Conservation (phyloP, 1,140 invertebrate genomes). For the Epicauta chinensis region DNA sequence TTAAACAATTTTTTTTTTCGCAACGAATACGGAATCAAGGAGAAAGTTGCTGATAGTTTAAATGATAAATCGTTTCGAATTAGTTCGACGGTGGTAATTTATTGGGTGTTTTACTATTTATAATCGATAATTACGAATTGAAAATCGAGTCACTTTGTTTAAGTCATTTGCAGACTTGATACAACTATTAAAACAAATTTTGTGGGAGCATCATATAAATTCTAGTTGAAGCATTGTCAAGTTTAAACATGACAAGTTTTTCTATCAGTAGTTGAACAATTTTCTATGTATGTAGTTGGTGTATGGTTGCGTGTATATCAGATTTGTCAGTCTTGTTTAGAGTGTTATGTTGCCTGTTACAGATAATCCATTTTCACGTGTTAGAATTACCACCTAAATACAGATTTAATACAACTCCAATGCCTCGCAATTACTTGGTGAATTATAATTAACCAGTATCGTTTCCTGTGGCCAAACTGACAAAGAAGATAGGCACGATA, state of each 20-base stretch:
- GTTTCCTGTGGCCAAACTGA: slow-evolving; percentile 10
- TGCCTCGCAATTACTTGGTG: slow-evolving; percentile 6
- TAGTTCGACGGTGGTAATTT: too few relatives aligned
- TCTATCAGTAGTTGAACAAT: not conserved
- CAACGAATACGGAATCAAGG: too few relatives aligned
- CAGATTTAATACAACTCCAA: too few relatives aligned
- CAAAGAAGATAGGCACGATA: slow-evolving; percentile 8
- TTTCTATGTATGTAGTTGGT: not conserved
- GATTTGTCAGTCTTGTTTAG: slow-evolving; percentile 14
- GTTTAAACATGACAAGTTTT: not conserved
- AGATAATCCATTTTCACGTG: slow-evolving; percentile 17
- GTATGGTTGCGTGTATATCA: slow-evolving; percentile 14
- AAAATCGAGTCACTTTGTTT: too few relatives aligned
- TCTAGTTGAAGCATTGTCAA: not conserved
- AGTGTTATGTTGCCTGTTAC: slow-evolving; percentile 8
- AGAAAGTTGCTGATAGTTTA: too few relatives aligned
- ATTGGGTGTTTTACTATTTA: too few relatives aligned
- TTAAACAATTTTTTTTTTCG: too few relatives aligned
- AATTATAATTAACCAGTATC: slow-evolving; percentile 20
- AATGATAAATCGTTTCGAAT: too few relatives aligned
- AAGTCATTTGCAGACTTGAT: too few relatives aligned
- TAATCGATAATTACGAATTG: too few relatives aligned
- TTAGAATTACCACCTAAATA: slow-evolving; percentile 8
- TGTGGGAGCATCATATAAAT: too few relatives aligned
- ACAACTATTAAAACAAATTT: too few relatives aligned